Evolutionary conservation across 2,888 invertebrate species (phyloP).

Genomic region (Monoplex corrugatus): DNA sequence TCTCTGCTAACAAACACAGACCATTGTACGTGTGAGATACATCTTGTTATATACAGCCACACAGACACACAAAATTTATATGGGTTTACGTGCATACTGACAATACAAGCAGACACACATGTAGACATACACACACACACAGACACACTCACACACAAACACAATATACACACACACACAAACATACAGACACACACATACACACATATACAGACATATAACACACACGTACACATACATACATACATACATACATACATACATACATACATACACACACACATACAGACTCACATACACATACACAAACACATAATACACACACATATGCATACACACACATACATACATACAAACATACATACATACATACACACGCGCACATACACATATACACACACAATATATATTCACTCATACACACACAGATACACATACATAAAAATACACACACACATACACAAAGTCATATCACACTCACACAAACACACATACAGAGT

Average conservation of each 20-base stretch:
- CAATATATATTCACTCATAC: background rate
- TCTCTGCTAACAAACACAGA: too few relatives aligned
- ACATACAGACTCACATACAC: background rate
- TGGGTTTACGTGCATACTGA: too few relatives aligned
- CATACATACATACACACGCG: background rate
- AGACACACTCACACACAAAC: too few relatives aligned
- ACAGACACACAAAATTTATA: too few relatives aligned
- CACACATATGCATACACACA: constrained; percentile 18
- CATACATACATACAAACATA: constrained; percentile 28
- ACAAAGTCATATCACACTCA: background rate
- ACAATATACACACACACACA: too few relatives aligned
- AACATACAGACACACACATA: background rate
- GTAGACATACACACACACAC: background rate
- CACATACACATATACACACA: background rate
- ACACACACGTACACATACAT: background rate
- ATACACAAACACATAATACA: constrained; percentile 33
- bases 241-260: constrained; percentile 22
- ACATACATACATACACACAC: background rate
- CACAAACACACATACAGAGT: too few relatives aligned
- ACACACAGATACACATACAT: too few relatives aligned
- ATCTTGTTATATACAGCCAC: background rate
- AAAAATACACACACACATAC: background rate
- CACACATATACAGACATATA: background rate
- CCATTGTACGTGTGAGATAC: too few relatives aligned
- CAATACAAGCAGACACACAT: background rate